These are phyloP conservation scores for Drosophila mimica DNA, from an alignment of 2,888 invertebrate species.

Conservation along the genomic window DNA sequence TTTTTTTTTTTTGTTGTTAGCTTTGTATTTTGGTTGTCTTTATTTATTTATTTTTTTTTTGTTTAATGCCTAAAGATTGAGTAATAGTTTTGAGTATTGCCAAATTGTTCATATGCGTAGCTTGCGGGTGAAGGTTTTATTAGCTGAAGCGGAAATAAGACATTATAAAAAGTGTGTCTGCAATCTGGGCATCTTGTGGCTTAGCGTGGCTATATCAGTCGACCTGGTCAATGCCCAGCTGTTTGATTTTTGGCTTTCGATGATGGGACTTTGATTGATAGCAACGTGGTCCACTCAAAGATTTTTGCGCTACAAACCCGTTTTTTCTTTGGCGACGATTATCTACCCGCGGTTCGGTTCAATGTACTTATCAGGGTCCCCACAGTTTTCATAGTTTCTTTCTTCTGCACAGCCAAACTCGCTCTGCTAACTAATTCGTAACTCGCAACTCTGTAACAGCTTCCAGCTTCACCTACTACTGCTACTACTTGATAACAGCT, in stretches of 20 bases:
- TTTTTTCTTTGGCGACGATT: constrained; percentile 62
- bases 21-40: constrained; percentile 11
- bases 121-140: constrained; percentile 35
- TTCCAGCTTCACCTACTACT: constrained; percentile 1
- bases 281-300: constrained; percentile 37
- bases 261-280: constrained; percentile 73
- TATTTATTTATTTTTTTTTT: constrained; percentile 14
- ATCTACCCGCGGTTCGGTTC: constrained; percentile 63
- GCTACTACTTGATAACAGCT: constrained; percentile 6
- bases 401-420: constrained; percentile 12
- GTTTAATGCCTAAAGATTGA: constrained; percentile 37
- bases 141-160: constrained; percentile 43
- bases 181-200: not conserved
- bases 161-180: not conserved
- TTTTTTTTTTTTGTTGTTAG: constrained; percentile 1
- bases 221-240: constrained; percentile 41
- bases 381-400: constrained; percentile 17
- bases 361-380: constrained; percentile 70
- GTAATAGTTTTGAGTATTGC: constrained; percentile 52
- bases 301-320: constrained; percentile 59
- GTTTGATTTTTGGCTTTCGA: constrained; percentile 41
- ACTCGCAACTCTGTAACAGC: not conserved
- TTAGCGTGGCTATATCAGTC: not conserved
- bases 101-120: constrained; percentile 43
- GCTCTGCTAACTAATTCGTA: not conserved